Evolutionary conservation across 2,113 vertebrate genomes (phyloP), one percentile per base, ranked within the genome.

Genomic region (Alaudala cheleensis): DNA sequence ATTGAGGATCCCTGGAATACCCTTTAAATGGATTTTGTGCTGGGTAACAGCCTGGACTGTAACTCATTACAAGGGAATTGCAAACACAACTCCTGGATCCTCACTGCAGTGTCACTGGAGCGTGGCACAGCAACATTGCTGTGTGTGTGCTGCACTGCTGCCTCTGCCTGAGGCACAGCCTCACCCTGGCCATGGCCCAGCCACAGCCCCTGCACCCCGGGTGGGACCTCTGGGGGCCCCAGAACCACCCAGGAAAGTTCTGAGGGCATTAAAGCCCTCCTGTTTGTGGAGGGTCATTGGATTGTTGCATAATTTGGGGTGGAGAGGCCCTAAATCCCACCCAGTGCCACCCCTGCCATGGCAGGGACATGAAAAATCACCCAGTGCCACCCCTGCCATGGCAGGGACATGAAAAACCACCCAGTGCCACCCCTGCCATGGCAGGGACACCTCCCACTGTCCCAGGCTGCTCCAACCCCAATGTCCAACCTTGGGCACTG

Each of bases 171-270:
- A 23, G 47, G 39, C 69, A 79, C 25, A 58, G 44, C 2, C 19
- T 4, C 3, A 15, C 4, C 28, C 45, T 42, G 13, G 42, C 53
- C 6, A 2, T 3, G 64, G 42, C 54, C 54, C 26, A 9, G 22
- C 4, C 54, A 45, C 11, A 28, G 42, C 37, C 53, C 34, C 29
- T 0, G 9, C 2, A 0, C 0, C 2, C 60, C 19, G 1, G 1
- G 4, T 3, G 34, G 51, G 5, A 2, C 5, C 6, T 1, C 31
- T 5, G 25, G 0, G 4, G 8, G 24, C 10, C 39, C 44, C 49
- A 54, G 14, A 67, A 3, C 8, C 33, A 24, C 9, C 29, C n/a
- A 6, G 81, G 17, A 5, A 1, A 1, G 31, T 23, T 37, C 67
- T 5, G 50, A 72, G 33, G 2, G 2, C 67, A 50, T 11, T 4